Base-by-base conservation (phyloP, 2,888 invertebrate genomes). In the Cantharis rufa region DNA sequence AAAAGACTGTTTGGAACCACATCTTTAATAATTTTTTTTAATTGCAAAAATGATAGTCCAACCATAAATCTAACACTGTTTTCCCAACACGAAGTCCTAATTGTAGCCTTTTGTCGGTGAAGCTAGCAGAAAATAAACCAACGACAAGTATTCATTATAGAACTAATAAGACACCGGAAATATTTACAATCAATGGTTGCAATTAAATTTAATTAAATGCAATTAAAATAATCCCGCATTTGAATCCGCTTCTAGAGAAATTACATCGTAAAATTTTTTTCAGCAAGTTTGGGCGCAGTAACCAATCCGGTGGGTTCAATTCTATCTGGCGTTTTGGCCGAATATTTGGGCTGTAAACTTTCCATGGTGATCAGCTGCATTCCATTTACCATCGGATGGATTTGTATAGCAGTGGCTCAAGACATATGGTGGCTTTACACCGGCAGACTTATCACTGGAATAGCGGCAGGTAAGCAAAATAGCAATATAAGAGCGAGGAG, bases 261-360 rank as follows among this genome's bases (percentile, higher is more conserved):
- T 48, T n/a, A 48, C 7, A n/a, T n/a, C n/a, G n/a, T 48, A 9
- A 1, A 24, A 24, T 48, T 48, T 32, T 72, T 88, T 88, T 1
- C 89, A 93, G 94, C 94, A 1, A 92, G 93, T 80, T 86, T 94
- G 73, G 94, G 94, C 5, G 94, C 93, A 15, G 90, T 93, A 80
- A 93, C 93, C 1, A 94, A 93, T 86, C 94, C 94, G 0, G 86
- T 93, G 62, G 94, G 94, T 0, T 93, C 94, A 0, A 86, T 94
- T 10, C 86, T 93, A 10, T 93, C 93, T 5, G 94, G 94, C 1
- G 88, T 93, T 83, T 88, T 93, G 86, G 92, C 93, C 79, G 93
- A 94, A 85, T 91, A 90, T 18, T 89, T 92, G 27, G 94, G 94
- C 1, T 86, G 94, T 66, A 90, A 90, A 82, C 88, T 91, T 63